Conservation (phyloP, 2,797 vertebrate genomes). For the Sebastes vulpes region DNA sequence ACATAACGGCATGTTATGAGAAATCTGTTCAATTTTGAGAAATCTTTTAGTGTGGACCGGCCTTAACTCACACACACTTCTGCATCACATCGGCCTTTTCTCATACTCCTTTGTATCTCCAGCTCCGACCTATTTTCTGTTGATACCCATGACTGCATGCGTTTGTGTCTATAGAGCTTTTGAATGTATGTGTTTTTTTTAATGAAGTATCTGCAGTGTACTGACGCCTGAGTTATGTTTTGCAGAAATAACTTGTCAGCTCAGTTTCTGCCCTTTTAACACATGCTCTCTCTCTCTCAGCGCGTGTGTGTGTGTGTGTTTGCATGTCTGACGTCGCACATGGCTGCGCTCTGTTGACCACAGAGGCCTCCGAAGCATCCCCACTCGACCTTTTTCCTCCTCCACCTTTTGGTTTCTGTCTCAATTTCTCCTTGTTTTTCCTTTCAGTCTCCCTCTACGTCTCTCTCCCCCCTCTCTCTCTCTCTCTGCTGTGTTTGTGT, state of each 20-base stretch:
- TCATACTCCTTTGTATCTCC: neutral
- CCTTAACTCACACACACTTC: neutral
- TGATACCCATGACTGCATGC: neutral
- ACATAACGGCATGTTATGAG: too few species aligned
- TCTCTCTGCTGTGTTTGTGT: constrained; percentile 60
- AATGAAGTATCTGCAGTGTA: neutral
- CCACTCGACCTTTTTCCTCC: constrained; percentile 19
- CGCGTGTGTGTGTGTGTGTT: neutral
- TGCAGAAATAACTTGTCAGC: constrained; percentile 24
- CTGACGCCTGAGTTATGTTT: constrained; percentile 18
- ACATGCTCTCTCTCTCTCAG: neutral
- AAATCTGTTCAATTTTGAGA: too few species aligned
- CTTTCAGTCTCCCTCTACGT: constrained; percentile 15
- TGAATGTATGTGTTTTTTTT: neutral
- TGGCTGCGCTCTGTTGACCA: constrained; percentile 55
- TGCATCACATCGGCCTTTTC: neutral
- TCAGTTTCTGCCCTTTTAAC: constrained; percentile 18
- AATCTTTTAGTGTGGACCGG: too few species aligned
- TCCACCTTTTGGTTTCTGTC: constrained; percentile 34
- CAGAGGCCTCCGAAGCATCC: constrained; percentile 45
- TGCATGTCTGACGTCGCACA: constrained; percentile 43
- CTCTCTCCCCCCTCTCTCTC: neutral
- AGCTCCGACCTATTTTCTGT: neutral
- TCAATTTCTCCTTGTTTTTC: constrained; percentile 9
- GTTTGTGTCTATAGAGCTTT: neutral